Evolutionary conservation across 1,140 invertebrate genomes (phyloP), one percentile per base, ranked within the genome.

Genomic region (Trachymyrmex septentrionalis): DNA sequence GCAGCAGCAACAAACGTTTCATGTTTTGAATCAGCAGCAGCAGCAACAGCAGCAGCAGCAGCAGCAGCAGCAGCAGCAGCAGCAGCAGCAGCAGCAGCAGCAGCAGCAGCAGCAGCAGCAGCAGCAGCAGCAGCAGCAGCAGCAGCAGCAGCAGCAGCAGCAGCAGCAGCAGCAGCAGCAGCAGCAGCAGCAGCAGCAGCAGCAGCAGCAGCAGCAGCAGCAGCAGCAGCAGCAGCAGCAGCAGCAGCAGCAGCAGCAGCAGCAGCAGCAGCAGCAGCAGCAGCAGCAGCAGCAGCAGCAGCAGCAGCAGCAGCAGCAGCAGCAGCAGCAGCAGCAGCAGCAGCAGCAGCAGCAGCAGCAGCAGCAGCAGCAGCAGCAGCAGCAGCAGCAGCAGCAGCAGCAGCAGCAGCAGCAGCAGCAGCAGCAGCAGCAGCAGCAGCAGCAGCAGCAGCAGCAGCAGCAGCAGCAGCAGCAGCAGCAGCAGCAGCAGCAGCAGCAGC

Each of bases 1-100:
- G n/a, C n/a, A 92, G 10, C 94, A 94, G 19, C 95, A 91, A 27
- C 94, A 93, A 84, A 91, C 93, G 6, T 94, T 93, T 87, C 93
- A 95, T 57, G 87, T 95, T 16, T 71, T 93, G 12, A 88, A 82
- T 48, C 80, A 84, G 6, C 93, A 93, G 61, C 92, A 77, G 14
- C 91, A 89, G 67, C 94, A 93, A 59, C 92, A 77, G 12, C 91
- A 89, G 71, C 94, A 93, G 66, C 92, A 76, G 14, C 91, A 91
- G 71, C 94, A 93, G 64, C 92, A 93, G 81, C 34, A 34, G 0
- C 34, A 34, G 6, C 34, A 34, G 0, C 34, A 34, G 0, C 34
- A 34, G 6, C 34, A 34, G 0, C 34, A 34, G 0, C 34, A 34
- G 5, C 34, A 34, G 34, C 34, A 34, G 0, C 30, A 34, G 0